Evolutionary conservation across 2,113 vertebrate species (phyloP).

Genomic region (Felis chaus): DNA sequence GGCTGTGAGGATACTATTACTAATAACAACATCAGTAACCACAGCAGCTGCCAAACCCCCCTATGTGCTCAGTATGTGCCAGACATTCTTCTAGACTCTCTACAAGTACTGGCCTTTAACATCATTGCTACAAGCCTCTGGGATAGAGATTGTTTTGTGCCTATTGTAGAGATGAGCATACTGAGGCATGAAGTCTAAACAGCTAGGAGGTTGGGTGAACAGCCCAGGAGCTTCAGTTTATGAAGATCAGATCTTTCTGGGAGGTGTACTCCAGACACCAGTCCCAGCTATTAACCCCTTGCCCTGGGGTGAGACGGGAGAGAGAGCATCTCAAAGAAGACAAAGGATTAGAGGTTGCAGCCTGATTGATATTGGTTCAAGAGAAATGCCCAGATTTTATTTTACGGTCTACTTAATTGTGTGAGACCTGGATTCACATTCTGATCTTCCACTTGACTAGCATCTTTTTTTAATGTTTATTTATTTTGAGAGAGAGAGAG

Average conservation of each 20-base stretch:
- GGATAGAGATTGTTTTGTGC: too few relatives aligned
- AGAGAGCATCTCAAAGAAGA: not conserved
- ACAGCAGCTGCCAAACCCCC: not conserved
- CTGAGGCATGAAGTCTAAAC: not conserved
- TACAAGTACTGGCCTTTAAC: not conserved
- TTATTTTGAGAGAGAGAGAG: too few relatives aligned
- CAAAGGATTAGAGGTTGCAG: not conserved
- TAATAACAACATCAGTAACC: not conserved
- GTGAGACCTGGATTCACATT: not conserved
- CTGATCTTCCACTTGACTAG: not conserved
- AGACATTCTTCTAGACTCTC: not conserved
- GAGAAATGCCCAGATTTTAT: not conserved
- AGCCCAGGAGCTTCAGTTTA: not conserved
- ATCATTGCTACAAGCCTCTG: not conserved
- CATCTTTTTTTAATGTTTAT: not conserved
- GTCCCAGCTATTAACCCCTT: not conserved
- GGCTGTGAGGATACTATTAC: not conserved
- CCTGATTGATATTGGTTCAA: not conserved
- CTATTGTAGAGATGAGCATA: not conserved
- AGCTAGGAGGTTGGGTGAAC: too few relatives aligned
- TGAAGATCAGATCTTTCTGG: not conserved
- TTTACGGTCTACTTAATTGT: not conserved
- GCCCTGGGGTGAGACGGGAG: not conserved
- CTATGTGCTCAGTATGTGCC: not conserved
- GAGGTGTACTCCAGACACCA: not conserved